phyloP scores from a whole-genome alignment of 2,888 invertebrate genomes.

The Pterostichus madidus region DNA sequence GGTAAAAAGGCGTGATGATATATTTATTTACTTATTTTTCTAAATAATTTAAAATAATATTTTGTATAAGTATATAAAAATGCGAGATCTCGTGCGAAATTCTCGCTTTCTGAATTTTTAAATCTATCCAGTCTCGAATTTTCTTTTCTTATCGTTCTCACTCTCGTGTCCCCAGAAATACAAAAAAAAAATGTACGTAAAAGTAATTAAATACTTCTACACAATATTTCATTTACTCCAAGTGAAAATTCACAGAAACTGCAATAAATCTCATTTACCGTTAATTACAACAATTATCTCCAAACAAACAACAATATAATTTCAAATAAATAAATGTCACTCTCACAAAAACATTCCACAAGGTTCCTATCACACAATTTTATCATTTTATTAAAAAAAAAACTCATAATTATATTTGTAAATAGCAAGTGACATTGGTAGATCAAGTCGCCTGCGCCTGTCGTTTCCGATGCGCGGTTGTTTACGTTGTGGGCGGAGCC shows the following conservation, averaged over 20 bases:
- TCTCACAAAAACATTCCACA: constrained; percentile 19
- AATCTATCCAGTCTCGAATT: too few species aligned
- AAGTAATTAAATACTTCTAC: not conserved
- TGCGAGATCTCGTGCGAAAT: too few species aligned
- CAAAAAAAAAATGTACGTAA: not conserved
- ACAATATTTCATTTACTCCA: not conserved
- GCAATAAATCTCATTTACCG: constrained; percentile 13
- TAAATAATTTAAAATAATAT: too few species aligned
- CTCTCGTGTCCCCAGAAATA: not conserved
- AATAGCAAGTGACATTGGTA: constrained; percentile 31
- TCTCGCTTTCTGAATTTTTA: too few species aligned
- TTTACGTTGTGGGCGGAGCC: constrained; percentile 53
- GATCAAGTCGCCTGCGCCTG: constrained; percentile 16
- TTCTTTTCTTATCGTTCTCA: too few species aligned
- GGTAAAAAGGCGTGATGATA: too few species aligned
- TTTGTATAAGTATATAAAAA: too few species aligned
- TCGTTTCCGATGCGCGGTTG: constrained; percentile 40
- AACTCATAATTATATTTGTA: constrained; percentile 21
- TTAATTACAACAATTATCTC: constrained; percentile 39
- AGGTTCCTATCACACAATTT: constrained; percentile 22
- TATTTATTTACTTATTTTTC: too few species aligned
- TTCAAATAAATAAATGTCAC: constrained; percentile 47
- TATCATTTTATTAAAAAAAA: constrained; percentile 18
- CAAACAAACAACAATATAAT: constrained; percentile 41
- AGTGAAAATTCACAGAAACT: constrained; percentile 9